Evolutionary conservation across 2,888 invertebrate species (phyloP).

Genomic region (Eupithecia tripunctaria): DNA sequence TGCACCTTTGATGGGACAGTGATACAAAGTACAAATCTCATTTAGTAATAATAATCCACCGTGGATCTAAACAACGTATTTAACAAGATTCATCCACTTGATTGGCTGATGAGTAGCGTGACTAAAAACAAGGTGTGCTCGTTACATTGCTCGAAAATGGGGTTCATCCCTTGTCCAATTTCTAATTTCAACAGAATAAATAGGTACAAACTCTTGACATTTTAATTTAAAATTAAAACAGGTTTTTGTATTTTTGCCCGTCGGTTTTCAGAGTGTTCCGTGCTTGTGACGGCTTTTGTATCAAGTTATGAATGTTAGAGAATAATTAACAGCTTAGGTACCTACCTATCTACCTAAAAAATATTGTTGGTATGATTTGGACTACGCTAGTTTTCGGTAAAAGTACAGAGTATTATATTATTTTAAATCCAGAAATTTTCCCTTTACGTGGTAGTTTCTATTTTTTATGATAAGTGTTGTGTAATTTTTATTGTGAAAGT

Average conservation of each 20-base stretch:
- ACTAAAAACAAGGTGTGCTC: not conserved
- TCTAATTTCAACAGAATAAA: conserved; percentile 50
- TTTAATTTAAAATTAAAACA: conserved; percentile 78
- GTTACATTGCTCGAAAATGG: not conserved
- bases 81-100: not conserved
- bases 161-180: conserved; percentile 3
- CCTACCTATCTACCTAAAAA: too few species aligned
- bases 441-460: too few species aligned
- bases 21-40: not conserved
- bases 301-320: conserved; percentile 45
- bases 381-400: not conserved
- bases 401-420: not conserved
- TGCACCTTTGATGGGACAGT: not conserved
- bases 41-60: not conserved
- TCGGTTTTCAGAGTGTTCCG: conserved; percentile 48
- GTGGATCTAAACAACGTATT: not conserved
- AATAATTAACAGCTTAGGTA: too few species aligned
- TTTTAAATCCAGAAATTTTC: not conserved
- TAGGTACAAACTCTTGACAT: conserved; percentile 70
- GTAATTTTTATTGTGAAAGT: too few species aligned
- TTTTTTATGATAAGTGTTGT: too few species aligned
- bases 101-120: not conserved
- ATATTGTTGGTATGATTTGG: not conserved
- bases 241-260: conserved; percentile 62
- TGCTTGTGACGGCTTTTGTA: conserved; percentile 70